Evolutionary conservation across 2,888 invertebrate species (phyloP).

Genomic region (Nomada fabriciana): DNA sequence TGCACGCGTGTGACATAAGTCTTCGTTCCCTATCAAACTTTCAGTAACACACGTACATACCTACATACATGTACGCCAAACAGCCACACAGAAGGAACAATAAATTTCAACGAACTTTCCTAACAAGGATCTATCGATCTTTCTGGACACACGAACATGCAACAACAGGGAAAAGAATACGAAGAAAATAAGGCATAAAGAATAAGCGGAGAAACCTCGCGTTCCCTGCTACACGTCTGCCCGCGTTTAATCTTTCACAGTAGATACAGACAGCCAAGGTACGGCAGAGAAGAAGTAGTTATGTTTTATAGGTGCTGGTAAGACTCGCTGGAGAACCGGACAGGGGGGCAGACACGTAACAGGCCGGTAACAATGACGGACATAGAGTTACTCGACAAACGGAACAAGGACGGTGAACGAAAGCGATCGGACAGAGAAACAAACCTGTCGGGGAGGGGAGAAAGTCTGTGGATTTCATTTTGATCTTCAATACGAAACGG

Average conservation of each 20-base stretch:
- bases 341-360: slow-evolving; percentile 23
- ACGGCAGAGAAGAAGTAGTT: neutral
- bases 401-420: slow-evolving; percentile 43
- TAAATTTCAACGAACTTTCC: neutral
- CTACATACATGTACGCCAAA: neutral
- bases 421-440: slow-evolving; percentile 35
- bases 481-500: slow-evolving; percentile 47
- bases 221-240: neutral
- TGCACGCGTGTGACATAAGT: slow-evolving; percentile 15
- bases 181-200: neutral
- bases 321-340: slow-evolving; percentile 33
- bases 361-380: slow-evolving; percentile 10
- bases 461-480: slow-evolving; percentile 51
- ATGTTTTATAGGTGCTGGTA: neutral
- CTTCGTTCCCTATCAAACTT: slow-evolving; percentile 36
- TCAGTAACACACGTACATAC: neutral
- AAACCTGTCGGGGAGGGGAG: slow-evolving; percentile 23
- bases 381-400: neutral
- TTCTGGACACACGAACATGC: too few species aligned
- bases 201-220: neutral
- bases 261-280: slow-evolving; percentile 13
- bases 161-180: neutral
- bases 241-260: slow-evolving; percentile 34
- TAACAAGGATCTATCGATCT: slow-evolving; percentile 15
- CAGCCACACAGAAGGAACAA: neutral